phyloP scores from a whole-genome alignment of 2,888 invertebrate genomes.

The Orchesellides sinensis region DNA sequence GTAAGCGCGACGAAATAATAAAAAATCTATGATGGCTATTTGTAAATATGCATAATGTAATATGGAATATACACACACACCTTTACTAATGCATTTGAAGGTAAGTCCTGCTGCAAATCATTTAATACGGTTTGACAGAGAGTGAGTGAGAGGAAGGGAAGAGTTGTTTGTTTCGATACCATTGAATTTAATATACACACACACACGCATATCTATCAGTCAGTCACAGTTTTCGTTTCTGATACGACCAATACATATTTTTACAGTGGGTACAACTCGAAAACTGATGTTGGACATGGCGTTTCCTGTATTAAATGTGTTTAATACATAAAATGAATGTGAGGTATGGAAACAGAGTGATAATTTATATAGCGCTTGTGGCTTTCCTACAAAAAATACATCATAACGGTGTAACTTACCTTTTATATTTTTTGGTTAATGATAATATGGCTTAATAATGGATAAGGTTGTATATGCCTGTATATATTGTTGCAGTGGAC shows the following conservation, averaged over 20 bases:
- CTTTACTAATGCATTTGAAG: not conserved
- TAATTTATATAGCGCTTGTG: not conserved
- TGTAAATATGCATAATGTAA: not conserved
- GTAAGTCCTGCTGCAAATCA: too few relatives aligned
- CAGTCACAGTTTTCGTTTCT: not conserved
- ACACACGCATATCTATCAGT: not conserved
- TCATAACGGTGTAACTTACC: too few relatives aligned
- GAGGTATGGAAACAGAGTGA: not conserved
- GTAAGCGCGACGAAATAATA: conserved; percentile 26
- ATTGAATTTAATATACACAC: not conserved
- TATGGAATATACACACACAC: not conserved
- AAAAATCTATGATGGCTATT: not conserved
- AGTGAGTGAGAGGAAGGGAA: not conserved
- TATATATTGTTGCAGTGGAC: too few relatives aligned
- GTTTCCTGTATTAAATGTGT: conserved; percentile 35
- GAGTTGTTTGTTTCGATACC: not conserved
- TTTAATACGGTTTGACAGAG: too few relatives aligned
- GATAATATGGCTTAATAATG: not conserved
- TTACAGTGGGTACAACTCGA: not conserved
- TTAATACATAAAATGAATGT: conserved; percentile 7
- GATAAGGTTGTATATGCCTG: not conserved
- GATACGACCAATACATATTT: not conserved
- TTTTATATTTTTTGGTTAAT: not conserved
- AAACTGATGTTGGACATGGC: conserved; percentile 37
- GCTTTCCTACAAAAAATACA: too few relatives aligned